phyloP scores from a whole-genome alignment of 2,797 vertebrate genomes.

The Acomys russatus region DNA sequence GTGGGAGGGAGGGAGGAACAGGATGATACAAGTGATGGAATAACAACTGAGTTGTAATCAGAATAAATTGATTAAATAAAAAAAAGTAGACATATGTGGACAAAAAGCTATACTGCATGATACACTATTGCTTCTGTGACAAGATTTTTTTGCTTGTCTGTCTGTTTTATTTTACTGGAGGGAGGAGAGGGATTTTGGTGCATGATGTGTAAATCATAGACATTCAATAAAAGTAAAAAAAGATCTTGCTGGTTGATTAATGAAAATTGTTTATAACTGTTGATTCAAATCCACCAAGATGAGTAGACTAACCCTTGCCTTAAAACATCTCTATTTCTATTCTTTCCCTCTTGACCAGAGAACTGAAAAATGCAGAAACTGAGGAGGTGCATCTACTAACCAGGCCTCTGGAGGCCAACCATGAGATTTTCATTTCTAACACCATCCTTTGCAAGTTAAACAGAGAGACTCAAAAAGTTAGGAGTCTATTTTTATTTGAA shows the following conservation, averaged over 20 bases:
- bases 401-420: conserved; percentile 52
- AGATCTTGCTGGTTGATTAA: conserved; percentile 70
- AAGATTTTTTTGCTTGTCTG: too few relatives aligned
- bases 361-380: conserved; percentile 61
- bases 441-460: conserved; percentile 69
- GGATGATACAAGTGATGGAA: too few relatives aligned
- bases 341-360: conserved; percentile 66
- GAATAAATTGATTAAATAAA: too few relatives aligned
- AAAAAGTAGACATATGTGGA: too few relatives aligned
- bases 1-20: too few relatives aligned
- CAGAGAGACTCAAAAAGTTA: conserved; percentile 74
- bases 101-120: too few relatives aligned
- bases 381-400: conserved; percentile 62
- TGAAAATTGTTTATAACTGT: conserved; percentile 67
- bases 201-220: too few relatives aligned
- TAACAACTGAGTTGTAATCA: too few relatives aligned
- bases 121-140: too few relatives aligned
- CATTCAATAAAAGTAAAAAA: not conserved
- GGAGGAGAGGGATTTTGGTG: too few relatives aligned
- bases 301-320: conserved; percentile 61
- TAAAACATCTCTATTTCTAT: conserved; percentile 70
- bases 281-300: conserved; percentile 66
- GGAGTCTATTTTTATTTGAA: conserved; percentile 77
- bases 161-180: too few relatives aligned
- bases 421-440: conserved; percentile 63